phyloP scores from a whole-genome alignment of 2,797 vertebrate species.

The Eremophila alpestris region DNA sequence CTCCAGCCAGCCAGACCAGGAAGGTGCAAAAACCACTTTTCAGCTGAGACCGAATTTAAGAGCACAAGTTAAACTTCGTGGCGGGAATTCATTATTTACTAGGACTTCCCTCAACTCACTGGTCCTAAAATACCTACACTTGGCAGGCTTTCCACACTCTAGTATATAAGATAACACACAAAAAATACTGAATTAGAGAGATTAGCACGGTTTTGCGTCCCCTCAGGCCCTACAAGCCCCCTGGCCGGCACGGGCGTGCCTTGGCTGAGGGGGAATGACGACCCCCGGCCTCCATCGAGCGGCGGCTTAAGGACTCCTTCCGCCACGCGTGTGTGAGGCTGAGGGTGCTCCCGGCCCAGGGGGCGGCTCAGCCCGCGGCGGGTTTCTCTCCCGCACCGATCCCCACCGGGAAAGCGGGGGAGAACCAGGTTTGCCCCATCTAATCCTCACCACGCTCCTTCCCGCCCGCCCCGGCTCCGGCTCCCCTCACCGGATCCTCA shows the following conservation, averaged over 20 bases:
- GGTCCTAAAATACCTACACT: not conserved
- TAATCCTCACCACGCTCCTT: accelerated
- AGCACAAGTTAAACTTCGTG: not conserved
- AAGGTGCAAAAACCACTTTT: not conserved
- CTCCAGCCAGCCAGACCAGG: not conserved
- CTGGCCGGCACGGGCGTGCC: not conserved
- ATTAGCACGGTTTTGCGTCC: accelerated
- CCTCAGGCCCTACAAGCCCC: not conserved
- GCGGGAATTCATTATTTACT: not conserved
- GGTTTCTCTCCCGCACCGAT: not conserved
- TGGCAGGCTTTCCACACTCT: not conserved
- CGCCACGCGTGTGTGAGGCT: accelerated
- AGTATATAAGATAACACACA: accelerated
- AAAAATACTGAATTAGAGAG: not conserved
- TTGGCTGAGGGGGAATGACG: not conserved
- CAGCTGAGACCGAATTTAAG: not conserved
- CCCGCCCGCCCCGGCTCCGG: not conserved
- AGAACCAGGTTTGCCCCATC: accelerated
- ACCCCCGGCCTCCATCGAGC: not conserved
- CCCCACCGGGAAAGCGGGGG: not conserved
- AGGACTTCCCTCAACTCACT: not conserved
- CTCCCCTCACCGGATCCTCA: accelerated
- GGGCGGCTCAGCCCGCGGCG: not conserved
- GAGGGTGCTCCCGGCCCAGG: not conserved
- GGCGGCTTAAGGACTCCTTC: not conserved